phyloP scores from a whole-genome alignment of 2,113 vertebrate species.

The Triplophysa dalaica region DNA sequence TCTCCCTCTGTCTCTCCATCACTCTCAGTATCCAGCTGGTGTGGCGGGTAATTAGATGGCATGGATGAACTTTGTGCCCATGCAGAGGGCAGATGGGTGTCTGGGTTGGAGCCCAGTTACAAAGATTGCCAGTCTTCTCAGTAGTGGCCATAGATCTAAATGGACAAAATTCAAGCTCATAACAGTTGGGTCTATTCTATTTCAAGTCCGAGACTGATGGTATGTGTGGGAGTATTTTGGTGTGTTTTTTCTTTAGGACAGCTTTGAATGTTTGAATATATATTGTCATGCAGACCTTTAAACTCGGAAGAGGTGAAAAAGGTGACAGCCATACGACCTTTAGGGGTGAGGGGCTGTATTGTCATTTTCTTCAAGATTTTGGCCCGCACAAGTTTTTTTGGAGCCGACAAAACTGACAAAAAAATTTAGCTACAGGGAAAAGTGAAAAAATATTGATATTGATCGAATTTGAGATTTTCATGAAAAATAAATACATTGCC shows the following conservation, averaged over 20 bases:
- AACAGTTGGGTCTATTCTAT: slow-evolving; percentile 12
- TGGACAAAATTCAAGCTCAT: slow-evolving; percentile 46
- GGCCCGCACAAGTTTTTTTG: too few species aligned
- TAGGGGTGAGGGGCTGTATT: too few species aligned
- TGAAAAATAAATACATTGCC: too few species aligned
- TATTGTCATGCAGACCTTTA: too few species aligned
- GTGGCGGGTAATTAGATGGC: slow-evolving; percentile 61
- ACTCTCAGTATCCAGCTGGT: slow-evolving; percentile 60
- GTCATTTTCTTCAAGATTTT: too few species aligned
- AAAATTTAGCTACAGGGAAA: too few species aligned
- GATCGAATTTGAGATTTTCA: too few species aligned
- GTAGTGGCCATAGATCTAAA: slow-evolving; percentile 48
- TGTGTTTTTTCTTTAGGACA: not conserved
- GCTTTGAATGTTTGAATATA: too few species aligned
- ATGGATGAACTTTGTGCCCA: slow-evolving; percentile 57
- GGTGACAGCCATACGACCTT: too few species aligned
- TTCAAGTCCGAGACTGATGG: slow-evolving; percentile 16
- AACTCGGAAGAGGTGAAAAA: too few species aligned
- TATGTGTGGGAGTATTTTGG: slow-evolving; percentile 18
- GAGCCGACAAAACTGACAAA: too few species aligned
- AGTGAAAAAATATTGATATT: too few species aligned
- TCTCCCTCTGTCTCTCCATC: not conserved
- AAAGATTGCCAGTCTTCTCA: slow-evolving; percentile 46
- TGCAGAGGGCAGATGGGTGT: slow-evolving; percentile 61
- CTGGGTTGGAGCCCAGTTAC: slow-evolving; percentile 56